These are phyloP conservation scores for Perccottus glenii DNA, from an alignment of 2,113 vertebrate genomes.

Conservation along the genomic window DNA sequence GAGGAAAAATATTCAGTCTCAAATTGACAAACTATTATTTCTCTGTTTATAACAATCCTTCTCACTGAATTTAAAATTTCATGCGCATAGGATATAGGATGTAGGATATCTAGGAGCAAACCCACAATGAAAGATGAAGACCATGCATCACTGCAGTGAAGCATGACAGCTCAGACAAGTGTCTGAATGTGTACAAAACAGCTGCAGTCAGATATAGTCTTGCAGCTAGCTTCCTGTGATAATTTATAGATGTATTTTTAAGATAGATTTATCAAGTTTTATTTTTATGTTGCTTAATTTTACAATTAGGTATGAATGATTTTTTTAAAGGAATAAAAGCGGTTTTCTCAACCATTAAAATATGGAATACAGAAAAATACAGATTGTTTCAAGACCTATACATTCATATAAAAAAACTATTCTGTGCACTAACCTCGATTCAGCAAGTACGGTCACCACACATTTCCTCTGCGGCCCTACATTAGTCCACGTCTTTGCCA, in stretches of 20 bases:
- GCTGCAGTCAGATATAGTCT: neutral
- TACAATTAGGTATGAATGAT: too few relatives aligned
- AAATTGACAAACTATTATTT: constrained; percentile 34
- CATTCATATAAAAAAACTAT: constrained; percentile 1
- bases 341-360: neutral
- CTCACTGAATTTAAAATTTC: neutral
- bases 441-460: constrained; percentile 83
- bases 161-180: constrained; percentile 21
- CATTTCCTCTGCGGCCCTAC: constrained; percentile 92
- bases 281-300: too few relatives aligned
- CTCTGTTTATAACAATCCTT: constrained; percentile 11
- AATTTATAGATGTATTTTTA: neutral
- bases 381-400: neutral
- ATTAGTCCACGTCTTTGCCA: constrained; percentile 90
- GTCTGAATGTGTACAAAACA: neutral
- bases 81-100: too few relatives aligned
- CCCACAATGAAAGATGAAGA: constrained; percentile 29
- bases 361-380: neutral
- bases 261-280: too few relatives aligned
- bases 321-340: too few relatives aligned
- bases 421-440: constrained; percentile 83
- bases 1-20: constrained; percentile 11
- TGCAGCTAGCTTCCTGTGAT: neutral
- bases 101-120: constrained; percentile 11
- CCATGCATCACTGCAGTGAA: constrained; percentile 16